Evolutionary conservation across 2,888 invertebrate genomes (phyloP), one percentile per base, ranked within the genome.

Genomic region (Ctenicera cuprea): DNA sequence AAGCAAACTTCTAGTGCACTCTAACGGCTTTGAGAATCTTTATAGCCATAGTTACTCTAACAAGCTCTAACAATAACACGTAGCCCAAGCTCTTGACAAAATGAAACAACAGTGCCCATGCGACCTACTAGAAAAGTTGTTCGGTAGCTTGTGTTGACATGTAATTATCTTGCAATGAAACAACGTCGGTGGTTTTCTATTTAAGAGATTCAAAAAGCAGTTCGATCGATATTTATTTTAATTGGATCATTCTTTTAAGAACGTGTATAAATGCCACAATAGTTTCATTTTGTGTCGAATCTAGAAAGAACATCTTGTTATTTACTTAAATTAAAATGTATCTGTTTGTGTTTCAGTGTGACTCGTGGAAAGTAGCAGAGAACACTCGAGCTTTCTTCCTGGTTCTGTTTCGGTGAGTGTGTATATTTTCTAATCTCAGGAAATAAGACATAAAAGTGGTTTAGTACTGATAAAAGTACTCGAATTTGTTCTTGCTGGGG

Each of bases 391-490:
- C 22, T 38, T 66, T 66, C 54, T 52, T 66, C 54, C 52, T 52
- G 48, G 16, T 18, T 11, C 48, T 50, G 22, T 52, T 45, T 45
- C 33, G 59, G 67, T 67, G 48, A 67, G 67, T 67, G 67, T 67
- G 18, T 33, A 22, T 54, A 54, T 54, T 30, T 59, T 54, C 33
- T 59, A 67, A 59, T 66, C 65, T 54, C 30, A 45, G 67, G 57
- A 43, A 67, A 67, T 67, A 57, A 54, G 20, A 59, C 57, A 45
- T 67, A 48, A 67, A 67, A 67, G 43, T 67, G 41, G 54, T 59
- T 67, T 59, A 67, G 26, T 26, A 30, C 45, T 59, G 67, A 67
- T 59, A 67, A 45, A 38, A 59, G 30, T 45, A 59, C 33, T 54
- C 33, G 38, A 26, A 45, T 59, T 66, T 45, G 67, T 67, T 67